Base-by-base conservation (phyloP, 2,113 vertebrate genomes). In the Arenaria interpres region DNA sequence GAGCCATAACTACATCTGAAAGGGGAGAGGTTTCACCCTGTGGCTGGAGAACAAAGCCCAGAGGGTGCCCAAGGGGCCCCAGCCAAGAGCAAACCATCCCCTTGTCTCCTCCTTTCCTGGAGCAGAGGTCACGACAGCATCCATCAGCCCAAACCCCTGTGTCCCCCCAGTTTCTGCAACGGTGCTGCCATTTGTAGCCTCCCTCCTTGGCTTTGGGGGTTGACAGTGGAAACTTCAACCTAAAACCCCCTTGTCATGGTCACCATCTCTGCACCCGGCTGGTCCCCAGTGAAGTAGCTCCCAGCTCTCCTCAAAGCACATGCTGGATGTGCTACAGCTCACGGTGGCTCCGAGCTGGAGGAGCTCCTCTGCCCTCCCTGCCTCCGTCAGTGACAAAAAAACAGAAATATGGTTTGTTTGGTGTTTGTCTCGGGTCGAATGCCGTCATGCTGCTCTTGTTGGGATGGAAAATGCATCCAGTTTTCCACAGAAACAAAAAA, bases 401-500 rank as follows among this genome's bases (percentile, higher is more conserved):
- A 1, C 59, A 62, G 25, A 6, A 20, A 10, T 13, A 53, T 0
- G 3, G 14, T 8, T 32, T 45, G 72, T 41, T 50, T 87, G 82
- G 46, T 46, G 68, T 18, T 83, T 66, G 53, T 54, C 68, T 74
- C 5, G 2, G 83, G 75, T 35, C 32, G 0, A 62, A 22, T 1
- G n/a, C 67, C 72, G 77, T 64, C 81, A 23, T 2, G 4, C 82
- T 57, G 74, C 93, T 88, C 72, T 84, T 9, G 7, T n/a, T 41
- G 82, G 73, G 72, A 88, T 35, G 92, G 83, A 92, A 93, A 94
- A 78, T 0, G 27, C 32, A 20, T 90, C 88, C 90, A 91, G 81
- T 89, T 95, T 96, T 93, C 96, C 94, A 94, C 64, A 63, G 92
- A 51, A 94, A 86, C 30, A 93, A 66, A 39, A 71, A 87, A 96